Percentiles rank a stretch among this genome's conserved stretches.
Conservation (phyloP, 2,888 invertebrate genomes). For the Drosophila gaucha region DNA sequence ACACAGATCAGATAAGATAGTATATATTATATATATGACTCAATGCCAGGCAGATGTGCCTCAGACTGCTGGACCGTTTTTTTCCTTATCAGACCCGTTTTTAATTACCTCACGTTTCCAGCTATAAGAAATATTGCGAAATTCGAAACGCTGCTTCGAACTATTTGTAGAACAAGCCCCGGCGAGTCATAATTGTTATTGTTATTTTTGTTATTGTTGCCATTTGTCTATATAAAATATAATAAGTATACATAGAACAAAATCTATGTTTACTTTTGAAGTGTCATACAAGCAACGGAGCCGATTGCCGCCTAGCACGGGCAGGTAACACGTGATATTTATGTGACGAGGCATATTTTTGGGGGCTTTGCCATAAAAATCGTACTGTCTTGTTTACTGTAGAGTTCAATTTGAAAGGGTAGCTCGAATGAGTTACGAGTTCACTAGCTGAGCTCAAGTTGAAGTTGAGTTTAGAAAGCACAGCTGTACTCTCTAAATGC, state of each 20-base stretch:
- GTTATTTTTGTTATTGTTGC: background rate
- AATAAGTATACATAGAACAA: background rate
- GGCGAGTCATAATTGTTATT: slow-evolving; percentile 13
- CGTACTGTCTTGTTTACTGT: no score
- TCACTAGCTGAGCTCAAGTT: no score
- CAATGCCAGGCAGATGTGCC: slow-evolving; percentile 22
- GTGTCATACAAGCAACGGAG: slow-evolving; percentile 27
- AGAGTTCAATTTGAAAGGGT: no score
- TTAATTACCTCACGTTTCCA: slow-evolving; percentile 40
- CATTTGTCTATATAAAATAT: background rate
- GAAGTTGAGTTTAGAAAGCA: slow-evolving; percentile 2
- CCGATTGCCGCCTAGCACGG: slow-evolving; percentile 21
- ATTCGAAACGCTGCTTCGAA: background rate
- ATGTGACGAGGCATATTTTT: slow-evolving; percentile 6
- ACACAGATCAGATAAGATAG: slow-evolving; percentile 40
- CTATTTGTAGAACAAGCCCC: slow-evolving; percentile 4
- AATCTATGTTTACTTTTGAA: slow-evolving; percentile 33
- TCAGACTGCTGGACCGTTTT: slow-evolving; percentile 6
- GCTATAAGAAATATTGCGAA: slow-evolving; percentile 7
- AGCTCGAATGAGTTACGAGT: no score
- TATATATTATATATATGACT: slow-evolving; percentile 23
- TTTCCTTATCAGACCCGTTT: background rate
- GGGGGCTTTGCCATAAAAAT: background rate
- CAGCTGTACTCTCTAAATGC: slow-evolving; percentile 21
- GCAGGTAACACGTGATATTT: slow-evolving; percentile 48